Base-by-base conservation (phyloP, 2,888 invertebrate species). In the Dromius quadrimaculatus region DNA sequence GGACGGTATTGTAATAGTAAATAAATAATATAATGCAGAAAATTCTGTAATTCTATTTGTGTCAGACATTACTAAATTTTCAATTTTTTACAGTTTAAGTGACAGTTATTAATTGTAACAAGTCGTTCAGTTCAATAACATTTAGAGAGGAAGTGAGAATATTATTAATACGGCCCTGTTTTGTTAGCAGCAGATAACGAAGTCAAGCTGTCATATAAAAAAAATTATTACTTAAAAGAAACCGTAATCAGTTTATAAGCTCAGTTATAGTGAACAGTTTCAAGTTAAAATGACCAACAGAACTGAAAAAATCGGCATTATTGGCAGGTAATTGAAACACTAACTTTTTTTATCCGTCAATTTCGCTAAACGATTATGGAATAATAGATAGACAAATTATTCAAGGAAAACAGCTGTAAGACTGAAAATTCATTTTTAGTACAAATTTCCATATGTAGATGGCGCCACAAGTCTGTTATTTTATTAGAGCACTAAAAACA, bases 241-340 rank as follows among this genome's bases (percentile, higher is more conserved):
- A 28, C 0, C 23, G 50, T 28, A 54, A 54, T 13, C 9, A 8
- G 32, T 36, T 32, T 11, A n/a, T 50, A 3, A 41, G 38, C 41
- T 59, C 15, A 38, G 20, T 57, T 36, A 15, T 13, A 8, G 19
- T 13, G 19, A 43, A 19, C 17, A 43, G 8, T 9, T 47, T 50
- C 61, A 38, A 11, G 38, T 1, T 23, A 73, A 50, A n/a, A 75
- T 76, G 76, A 62, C 75, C 15, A 45, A 28, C 71, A 87, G 86
- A 79, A 85, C 83, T 66, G 89, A 89, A 82, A 91, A 90, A 83
- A 87, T 92, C 75, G 91, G 90, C 74, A 92, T 92, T 74, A 85
- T 92, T 73, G 92, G 92, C 79, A 92, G 92, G 92, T 92, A 83
- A 15, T 43, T n/a, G n/a, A n/a, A n/a, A n/a, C n/a, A n/a, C n/a